Base-by-base conservation (phyloP, 2,888 invertebrate species). In the Belgica antarctica region DNA sequence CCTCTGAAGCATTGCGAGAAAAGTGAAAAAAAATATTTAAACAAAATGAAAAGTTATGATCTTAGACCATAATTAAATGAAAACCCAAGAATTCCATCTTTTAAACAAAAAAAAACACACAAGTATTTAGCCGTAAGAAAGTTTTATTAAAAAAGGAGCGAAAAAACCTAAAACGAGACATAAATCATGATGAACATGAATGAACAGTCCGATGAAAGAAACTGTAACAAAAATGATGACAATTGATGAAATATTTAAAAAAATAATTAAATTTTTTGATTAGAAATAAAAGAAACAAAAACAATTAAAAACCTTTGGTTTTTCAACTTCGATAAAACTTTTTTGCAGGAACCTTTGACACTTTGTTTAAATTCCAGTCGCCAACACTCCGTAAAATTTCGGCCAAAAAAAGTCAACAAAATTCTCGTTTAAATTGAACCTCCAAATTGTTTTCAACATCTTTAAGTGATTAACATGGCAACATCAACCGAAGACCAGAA, bases 201-300 rank as follows among this genome's bases (percentile, higher is more conserved):
- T 19, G 17, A 36, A 34, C 19, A 62, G 62, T 31, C 15, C 36
- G 62, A 28, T 8, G 62, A 62, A 62, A 34, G 28, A 62, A 24
- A 46, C 22, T 46, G 63, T 46, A 41, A 41, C 63, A 65, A 65
- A 62, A 65, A 65, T 65, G 24, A 46, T 46, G 46, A 41, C 41
- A 65, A 65, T 46, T 46, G 52, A 52, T 52, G 46, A 65, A 65
- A 65, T 46, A 65, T 46, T 65, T 65, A 65, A 46, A 46, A 15
- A 65, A 65, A 46, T 65, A 65, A 65, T 65, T 65, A 65, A 65
- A 46, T 46, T 65, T 65, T 65, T 65, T 65, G 63, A 65, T 46
- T 65, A 65, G 63, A 65, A 65, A 65, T 65, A 65, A 65, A 65
- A 65, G 46, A n/a, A 25, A 65, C 10, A 46, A 65, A 65, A 65